A percentile compares a stretch with the other conserved stretches of the same genome.
Evolutionary conservation across 2,113 vertebrate genomes (phyloP).

Genomic region (Eidolon helvum): DNA sequence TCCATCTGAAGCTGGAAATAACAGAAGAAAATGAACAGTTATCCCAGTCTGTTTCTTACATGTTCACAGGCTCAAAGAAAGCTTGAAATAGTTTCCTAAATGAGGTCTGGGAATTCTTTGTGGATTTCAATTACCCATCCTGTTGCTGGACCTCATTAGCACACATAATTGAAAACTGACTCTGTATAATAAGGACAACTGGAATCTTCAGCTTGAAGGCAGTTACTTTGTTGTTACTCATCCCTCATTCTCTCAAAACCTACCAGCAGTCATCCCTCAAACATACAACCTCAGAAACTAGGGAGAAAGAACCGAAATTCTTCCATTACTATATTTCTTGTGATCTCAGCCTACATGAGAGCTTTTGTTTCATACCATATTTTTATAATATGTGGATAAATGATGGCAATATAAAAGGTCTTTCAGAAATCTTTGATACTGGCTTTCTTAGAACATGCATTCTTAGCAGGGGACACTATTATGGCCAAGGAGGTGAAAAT

Average conservation of each 20-base stretch:
- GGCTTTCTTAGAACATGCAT: neutral
- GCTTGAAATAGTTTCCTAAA: slow-evolving; percentile 57
- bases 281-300: neutral
- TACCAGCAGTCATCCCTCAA: neutral
- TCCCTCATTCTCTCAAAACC: neutral
- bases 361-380: neutral
- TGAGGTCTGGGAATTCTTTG: slow-evolving; percentile 67
- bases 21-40: neutral
- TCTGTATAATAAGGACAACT: slow-evolving; percentile 41
- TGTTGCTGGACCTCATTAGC: slow-evolving; percentile 65
- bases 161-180: slow-evolving; percentile 59
- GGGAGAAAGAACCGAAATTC: neutral
- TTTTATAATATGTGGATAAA: neutral
- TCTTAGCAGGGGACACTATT: neutral
- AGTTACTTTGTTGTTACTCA: neutral
- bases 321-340: neutral
- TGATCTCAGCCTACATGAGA: neutral
- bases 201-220: neutral
- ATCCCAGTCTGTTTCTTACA: neutral
- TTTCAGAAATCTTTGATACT: neutral
- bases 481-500: neutral
- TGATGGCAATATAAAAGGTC: neutral
- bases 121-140: slow-evolving; percentile 64
- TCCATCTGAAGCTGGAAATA: neutral
- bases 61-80: slow-evolving; percentile 39